These are phyloP conservation scores for Andinoacara biseriatus DNA, from an alignment of 2,113 vertebrate species.

Conservation along the genomic window DNA sequence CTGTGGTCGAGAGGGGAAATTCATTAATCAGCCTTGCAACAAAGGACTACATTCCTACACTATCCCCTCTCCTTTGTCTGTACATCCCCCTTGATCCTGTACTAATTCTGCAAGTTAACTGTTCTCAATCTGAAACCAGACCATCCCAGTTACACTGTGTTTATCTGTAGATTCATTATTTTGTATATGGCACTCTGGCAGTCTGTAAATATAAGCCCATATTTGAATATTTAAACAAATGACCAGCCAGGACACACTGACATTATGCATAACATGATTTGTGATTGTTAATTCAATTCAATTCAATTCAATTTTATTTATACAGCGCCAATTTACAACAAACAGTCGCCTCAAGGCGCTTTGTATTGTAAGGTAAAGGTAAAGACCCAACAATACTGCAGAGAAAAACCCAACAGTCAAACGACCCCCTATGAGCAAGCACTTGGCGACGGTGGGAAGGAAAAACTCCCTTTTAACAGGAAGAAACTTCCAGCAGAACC, in stretches of 20 bases:
- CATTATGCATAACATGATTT: background rate
- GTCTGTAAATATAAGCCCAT: background rate
- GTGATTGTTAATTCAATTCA: background rate
- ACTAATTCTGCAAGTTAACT: background rate
- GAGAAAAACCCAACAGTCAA: too few relatives aligned
- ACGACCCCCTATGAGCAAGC: too few relatives aligned
- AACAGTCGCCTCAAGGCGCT: too few relatives aligned
- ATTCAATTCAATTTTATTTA: too few relatives aligned
- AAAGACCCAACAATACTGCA: too few relatives aligned
- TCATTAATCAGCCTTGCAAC: conserved; percentile 72
- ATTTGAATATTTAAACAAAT: background rate
- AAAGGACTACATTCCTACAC: conserved; percentile 68
- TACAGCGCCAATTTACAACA: too few relatives aligned
- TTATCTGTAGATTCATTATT: background rate
- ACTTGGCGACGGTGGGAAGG: too few relatives aligned
- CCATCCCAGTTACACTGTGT: background rate
- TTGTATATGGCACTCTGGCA: background rate
- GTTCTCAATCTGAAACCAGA: background rate
- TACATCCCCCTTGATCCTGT: background rate
- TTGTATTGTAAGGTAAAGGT: too few relatives aligned
- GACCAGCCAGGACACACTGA: background rate
- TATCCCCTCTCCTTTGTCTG: conserved; percentile 51
- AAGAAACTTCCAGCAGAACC: too few relatives aligned
- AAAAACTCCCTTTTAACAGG: too few relatives aligned
- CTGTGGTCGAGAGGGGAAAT: conserved; percentile 52